Percentiles rank a stretch among this genome's conserved stretches.
phyloP scores from a whole-genome alignment of 2,797 vertebrate genomes.

The Labroides dimidiatus region DNA sequence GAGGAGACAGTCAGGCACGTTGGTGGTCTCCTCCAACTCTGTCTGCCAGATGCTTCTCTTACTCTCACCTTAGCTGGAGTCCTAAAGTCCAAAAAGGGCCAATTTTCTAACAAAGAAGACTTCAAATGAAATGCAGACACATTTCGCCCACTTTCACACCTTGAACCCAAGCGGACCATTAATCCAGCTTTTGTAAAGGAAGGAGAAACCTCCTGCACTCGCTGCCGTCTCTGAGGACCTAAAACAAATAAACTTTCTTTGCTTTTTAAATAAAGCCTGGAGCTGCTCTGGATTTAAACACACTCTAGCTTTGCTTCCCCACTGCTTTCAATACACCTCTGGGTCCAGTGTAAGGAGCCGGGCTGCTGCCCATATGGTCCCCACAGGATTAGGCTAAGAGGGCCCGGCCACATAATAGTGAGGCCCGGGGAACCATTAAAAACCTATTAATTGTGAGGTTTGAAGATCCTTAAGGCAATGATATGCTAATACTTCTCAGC shows the following conservation, averaged over 20 bases:
- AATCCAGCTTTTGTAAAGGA: constrained; percentile 59
- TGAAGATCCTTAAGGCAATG: constrained; percentile 71
- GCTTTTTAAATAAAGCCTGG: constrained; percentile 76
- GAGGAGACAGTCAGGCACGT: neutral
- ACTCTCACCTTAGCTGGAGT: constrained; percentile 41
- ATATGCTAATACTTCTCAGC: constrained; percentile 80
- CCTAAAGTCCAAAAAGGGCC: constrained; percentile 23
- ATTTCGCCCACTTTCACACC: constrained; percentile 48
- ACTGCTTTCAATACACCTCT: constrained; percentile 65
- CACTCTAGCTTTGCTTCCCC: constrained; percentile 59
- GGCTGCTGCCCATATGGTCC: constrained; percentile 81
- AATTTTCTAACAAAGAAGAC: neutral
- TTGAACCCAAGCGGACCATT: constrained; percentile 56
- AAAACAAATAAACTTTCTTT: constrained; percentile 78
- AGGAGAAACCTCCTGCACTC: constrained; percentile 43
- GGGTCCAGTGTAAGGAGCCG: constrained; percentile 63
- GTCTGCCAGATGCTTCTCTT: constrained; percentile 20
- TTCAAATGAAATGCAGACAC: neutral
- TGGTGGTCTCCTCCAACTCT: constrained; percentile 53
- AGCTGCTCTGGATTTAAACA: constrained; percentile 68
- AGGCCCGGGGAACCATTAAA: constrained; percentile 81
- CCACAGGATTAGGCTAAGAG: constrained; percentile 75
- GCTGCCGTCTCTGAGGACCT: constrained; percentile 51
- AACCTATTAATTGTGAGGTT: constrained; percentile 81
- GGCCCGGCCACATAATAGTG: constrained; percentile 72